Evolutionary conservation across 2,797 vertebrate genomes (phyloP).

Genomic region (Dendrocincla tyrannina): DNA sequence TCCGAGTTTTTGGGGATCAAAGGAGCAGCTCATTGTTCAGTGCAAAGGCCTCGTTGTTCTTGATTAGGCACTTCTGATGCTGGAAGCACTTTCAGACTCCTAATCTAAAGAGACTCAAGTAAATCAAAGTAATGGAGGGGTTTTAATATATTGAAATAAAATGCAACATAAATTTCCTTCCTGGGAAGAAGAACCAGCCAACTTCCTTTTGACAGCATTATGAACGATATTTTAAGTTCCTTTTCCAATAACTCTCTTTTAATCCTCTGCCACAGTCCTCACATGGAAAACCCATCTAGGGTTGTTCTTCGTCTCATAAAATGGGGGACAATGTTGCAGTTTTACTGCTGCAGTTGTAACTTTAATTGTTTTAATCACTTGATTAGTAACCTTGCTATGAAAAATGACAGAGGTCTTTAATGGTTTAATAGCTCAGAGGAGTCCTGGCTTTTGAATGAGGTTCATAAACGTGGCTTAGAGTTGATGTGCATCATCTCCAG

Average conservation of each 20-base stretch:
- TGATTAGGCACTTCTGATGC: background rate
- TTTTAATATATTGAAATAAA: background rate
- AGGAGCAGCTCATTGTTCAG: background rate
- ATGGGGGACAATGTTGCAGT: constrained; percentile 22
- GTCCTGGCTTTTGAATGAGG: background rate
- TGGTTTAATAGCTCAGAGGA: constrained; percentile 40
- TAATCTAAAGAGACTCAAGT: background rate
- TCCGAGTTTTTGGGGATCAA: background rate
- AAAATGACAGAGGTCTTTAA: constrained; percentile 1
- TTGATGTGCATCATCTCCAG: background rate
- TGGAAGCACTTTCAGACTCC: background rate
- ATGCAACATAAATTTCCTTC: background rate
- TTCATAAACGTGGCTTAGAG: background rate
- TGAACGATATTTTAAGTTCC: background rate
- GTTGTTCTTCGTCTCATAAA: constrained; percentile 22
- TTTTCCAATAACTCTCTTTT: background rate
- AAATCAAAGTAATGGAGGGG: background rate
- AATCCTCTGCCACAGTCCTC: background rate
- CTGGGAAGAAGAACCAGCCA: background rate
- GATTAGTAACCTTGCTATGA: constrained; percentile 49
- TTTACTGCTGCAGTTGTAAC: constrained; percentile 49
- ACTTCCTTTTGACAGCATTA: background rate
- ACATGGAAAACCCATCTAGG: background rate
- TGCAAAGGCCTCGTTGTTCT: background rate
- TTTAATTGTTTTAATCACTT: constrained; percentile 42